Evolutionary conservation across 2,113 vertebrate genomes (phyloP).

Genomic region (Sclerurus mexicanus): DNA sequence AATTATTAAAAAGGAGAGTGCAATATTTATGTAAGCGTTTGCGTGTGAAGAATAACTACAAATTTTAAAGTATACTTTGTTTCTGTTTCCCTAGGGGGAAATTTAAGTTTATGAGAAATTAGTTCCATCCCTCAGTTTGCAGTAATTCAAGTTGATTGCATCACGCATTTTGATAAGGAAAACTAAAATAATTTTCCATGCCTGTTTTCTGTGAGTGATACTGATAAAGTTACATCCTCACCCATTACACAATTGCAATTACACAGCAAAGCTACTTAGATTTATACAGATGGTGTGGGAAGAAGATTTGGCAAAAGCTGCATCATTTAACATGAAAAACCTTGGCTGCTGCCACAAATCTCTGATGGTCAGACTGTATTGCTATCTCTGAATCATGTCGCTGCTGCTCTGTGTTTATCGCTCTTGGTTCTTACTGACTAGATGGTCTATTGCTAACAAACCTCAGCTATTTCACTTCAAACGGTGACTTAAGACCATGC

Average conservation of each 20-base stretch:
- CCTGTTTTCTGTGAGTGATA: background rate
- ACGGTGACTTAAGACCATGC: background rate
- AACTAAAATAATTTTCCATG: background rate
- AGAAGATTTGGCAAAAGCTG: background rate
- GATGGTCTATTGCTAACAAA: background rate
- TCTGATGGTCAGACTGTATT: background rate
- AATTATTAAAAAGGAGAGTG: background rate
- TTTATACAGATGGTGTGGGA: background rate
- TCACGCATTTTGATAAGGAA: background rate
- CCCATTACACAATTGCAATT: background rate
- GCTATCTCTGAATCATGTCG: background rate
- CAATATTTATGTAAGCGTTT: background rate
- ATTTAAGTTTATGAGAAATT: background rate
- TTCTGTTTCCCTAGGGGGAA: background rate
- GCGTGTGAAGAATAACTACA: background rate
- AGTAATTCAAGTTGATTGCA: background rate
- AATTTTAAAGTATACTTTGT: background rate
- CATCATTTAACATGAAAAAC: background rate
- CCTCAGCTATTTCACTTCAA: background rate
- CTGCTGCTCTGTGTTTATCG: background rate
- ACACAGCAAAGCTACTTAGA: background rate
- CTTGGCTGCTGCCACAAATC: background rate
- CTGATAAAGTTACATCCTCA: background rate
- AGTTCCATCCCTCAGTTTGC: background rate
- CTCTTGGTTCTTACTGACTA: background rate